Conservation (phyloP, 2,888 invertebrate species). For the Eupithecia pulchellata region DNA sequence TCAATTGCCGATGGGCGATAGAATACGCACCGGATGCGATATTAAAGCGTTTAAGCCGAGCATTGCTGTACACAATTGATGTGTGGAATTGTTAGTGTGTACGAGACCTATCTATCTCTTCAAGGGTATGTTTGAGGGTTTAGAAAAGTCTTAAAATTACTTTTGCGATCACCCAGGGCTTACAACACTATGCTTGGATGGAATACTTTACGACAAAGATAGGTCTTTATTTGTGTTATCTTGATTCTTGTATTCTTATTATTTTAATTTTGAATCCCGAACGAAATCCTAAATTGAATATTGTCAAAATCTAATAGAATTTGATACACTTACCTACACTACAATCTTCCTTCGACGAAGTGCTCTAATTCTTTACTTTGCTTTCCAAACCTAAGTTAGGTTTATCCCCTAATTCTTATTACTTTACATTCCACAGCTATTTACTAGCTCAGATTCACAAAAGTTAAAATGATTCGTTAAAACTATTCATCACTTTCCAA, state of each 20-base stretch:
- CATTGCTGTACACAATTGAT: conserved; percentile 38
- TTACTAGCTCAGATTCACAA: not conserved
- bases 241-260: not conserved
- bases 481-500: not conserved
- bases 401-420: too few species aligned
- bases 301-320: not conserved
- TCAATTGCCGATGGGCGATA: conserved; percentile 37
- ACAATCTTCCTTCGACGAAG: not conserved
- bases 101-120: conserved; percentile 24
- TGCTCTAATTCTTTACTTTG: not conserved
- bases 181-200: not conserved
- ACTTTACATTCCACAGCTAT: not conserved
- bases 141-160: not conserved
- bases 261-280: not conserved
- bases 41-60: conserved; percentile 39
- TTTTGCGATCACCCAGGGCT: not conserved
- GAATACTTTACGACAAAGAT: not conserved
- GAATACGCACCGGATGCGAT: conserved; percentile 37
- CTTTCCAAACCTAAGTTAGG: too few species aligned
- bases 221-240: not conserved
- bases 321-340: not conserved
- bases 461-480: not conserved
- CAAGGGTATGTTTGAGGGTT: conserved; percentile 3
- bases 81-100: conserved; percentile 30
- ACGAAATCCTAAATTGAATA: not conserved